Base-by-base conservation (phyloP, 2,797 vertebrate species). In the Leptatherina wallacei region DNA sequence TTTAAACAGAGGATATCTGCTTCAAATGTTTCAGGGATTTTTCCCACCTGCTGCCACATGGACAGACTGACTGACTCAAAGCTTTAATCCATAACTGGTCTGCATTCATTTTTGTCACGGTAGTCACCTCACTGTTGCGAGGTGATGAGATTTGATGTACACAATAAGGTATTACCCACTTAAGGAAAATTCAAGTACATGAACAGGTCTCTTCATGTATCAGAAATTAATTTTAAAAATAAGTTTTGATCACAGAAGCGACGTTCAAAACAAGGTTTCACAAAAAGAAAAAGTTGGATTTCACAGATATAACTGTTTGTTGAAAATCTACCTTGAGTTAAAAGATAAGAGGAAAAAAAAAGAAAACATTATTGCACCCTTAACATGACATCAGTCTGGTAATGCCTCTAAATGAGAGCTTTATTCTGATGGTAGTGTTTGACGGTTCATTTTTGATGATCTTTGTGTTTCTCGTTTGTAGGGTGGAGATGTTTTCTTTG, bases 401-500 rank as follows among this genome's bases (percentile, higher is more conserved):
- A 75, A 71, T 32, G 42, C 18, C 47, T 75, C 68, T 36, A 60
- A 71, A 66, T 42, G 32, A 80, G 35, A 59, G 77, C 52, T 88
- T 85, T 84, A 73, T 85, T 84, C 65, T 77, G 62, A 69, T 49
- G 68, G 38, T 57, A 60, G 56, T 72, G 49, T 47, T 58, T 75
- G 82, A 81, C 9, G 29, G 42, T 71, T 78, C 0, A 51, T 56
- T 85, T 82, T 38, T 81, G 82, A 86, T 75, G 69, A 64, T 83
- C 65, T 83, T 77, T 78, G 61, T 73, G 49, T 68, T 74, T 80
- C 57, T 66, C 10, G 66, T 44, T 72, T 79, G 74, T 16, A 69
- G 82, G 87, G 87, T 78, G 85, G 89, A 81, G 88, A 69, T 32
- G 14, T 64, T 78, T 79, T 82, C 54, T 65, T 57, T 82, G 82